Conservation (phyloP, 2,888 invertebrate species). For the Apoderus coryli region DNA sequence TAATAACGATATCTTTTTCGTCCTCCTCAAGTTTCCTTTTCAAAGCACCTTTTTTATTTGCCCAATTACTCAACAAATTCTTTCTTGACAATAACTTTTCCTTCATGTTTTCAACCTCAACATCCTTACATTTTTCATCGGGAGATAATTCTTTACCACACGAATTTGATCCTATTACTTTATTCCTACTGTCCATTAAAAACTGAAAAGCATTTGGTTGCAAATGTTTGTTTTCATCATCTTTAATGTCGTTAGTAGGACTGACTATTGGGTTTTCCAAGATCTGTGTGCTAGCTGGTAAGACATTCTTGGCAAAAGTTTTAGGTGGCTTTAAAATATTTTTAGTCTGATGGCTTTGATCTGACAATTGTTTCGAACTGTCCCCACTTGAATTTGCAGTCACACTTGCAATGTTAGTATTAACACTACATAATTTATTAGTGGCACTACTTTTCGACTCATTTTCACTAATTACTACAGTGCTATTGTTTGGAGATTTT, state of each 20-base stretch:
- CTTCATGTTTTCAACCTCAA: constrained; percentile 12
- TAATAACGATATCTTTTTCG: constrained; percentile 41
- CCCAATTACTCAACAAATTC: constrained; percentile 43
- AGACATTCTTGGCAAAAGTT: no score
- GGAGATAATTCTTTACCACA: constrained; percentile 39
- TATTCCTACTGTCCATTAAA: constrained; percentile 52
- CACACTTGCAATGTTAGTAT: neutral
- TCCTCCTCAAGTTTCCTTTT: constrained; percentile 44
- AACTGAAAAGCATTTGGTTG: constrained; percentile 45
- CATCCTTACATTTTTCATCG: constrained; percentile 22
- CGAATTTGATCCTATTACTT: constrained; percentile 47
- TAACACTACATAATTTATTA: neutral
- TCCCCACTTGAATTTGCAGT: no score
- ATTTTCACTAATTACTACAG: constrained; percentile 2
- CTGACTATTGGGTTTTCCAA: no score
- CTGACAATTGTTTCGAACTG: no score
- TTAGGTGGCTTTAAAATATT: no score
- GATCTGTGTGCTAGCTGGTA: no score
- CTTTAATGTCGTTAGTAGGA: no score
- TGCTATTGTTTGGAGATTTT: constrained; percentile 17
- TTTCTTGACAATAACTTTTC: constrained; percentile 32
- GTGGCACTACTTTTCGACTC: neutral
- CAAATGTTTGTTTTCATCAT: no score
- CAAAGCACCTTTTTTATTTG: constrained; percentile 44
- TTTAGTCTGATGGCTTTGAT: no score